phyloP scores from a whole-genome alignment of 2,888 invertebrate genomes.

The Petrolisthes cinctipes region DNA sequence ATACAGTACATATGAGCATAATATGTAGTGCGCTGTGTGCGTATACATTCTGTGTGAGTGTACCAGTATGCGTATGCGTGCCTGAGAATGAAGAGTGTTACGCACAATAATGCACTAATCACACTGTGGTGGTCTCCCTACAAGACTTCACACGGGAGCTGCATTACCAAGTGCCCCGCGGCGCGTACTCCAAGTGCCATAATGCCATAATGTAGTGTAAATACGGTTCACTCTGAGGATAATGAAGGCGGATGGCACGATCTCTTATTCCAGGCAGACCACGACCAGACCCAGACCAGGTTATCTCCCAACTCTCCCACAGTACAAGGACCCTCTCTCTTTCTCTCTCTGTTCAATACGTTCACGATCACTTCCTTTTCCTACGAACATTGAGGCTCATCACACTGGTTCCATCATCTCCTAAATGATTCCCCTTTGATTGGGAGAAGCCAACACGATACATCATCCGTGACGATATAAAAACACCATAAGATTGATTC shows the following conservation, averaged over 20 bases:
- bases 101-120: slow-evolving; percentile 26
- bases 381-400: too few species aligned
- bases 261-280: slow-evolving; percentile 42
- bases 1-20: too few species aligned
- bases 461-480: too few species aligned
- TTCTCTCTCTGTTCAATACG: too few species aligned
- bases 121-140: slow-evolving; percentile 2
- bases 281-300: not conserved
- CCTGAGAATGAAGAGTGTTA: not conserved
- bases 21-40: too few species aligned
- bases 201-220: slow-evolving; percentile 43
- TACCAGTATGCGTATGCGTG: slow-evolving; percentile 6
- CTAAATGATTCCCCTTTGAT: too few species aligned
- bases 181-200: slow-evolving; percentile 37
- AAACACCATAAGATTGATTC: too few species aligned
- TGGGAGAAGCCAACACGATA: too few species aligned
- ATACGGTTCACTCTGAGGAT: slow-evolving; percentile 30
- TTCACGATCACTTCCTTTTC: too few species aligned
- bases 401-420: too few species aligned
- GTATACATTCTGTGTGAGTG: not conserved
- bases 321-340: too few species aligned
- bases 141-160: not conserved
- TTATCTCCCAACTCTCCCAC: too few species aligned
- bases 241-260: slow-evolving; percentile 41
- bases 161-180: slow-evolving; percentile 29